Evolutionary conservation across 2,888 invertebrate genomes (phyloP).

Genomic region (Luffia ferchaultella): DNA sequence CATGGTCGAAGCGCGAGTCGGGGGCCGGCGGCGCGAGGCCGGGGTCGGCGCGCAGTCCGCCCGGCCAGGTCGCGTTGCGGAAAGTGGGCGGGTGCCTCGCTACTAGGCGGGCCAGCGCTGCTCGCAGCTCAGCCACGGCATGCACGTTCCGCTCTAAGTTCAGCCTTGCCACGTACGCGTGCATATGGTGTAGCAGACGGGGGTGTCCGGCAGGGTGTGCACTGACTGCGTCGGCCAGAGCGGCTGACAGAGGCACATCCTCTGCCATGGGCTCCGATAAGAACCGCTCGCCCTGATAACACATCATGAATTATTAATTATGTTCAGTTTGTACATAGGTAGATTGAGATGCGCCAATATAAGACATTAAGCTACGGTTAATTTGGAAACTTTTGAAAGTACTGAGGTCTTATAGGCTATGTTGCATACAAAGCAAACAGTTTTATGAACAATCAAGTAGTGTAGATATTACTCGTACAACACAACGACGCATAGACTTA

Average conservation of each 20-base stretch:
- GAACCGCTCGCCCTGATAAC: not conserved
- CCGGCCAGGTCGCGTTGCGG: slow-evolving; percentile 82
- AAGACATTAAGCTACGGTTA: too few relatives aligned
- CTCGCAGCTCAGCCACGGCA: not conserved
- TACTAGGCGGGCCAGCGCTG: slow-evolving; percentile 14
- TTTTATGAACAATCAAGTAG: too few relatives aligned
- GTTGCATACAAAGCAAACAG: too few relatives aligned
- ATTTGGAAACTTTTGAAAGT: too few relatives aligned
- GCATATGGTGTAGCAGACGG: not conserved
- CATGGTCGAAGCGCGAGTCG: slow-evolving; percentile 71
- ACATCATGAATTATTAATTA: not conserved
- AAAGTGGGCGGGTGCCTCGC: slow-evolving; percentile 25
- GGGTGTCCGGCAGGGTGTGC: not conserved
- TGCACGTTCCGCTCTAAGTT: not conserved
- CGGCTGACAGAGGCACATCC: not conserved
- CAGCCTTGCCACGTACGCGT: not conserved
- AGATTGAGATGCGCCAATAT: too few relatives aligned
- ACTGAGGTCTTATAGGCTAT: too few relatives aligned
- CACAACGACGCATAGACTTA: too few relatives aligned
- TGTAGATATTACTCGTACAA: too few relatives aligned
- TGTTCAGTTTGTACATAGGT: too few relatives aligned
- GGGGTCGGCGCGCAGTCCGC: slow-evolving; percentile 62
- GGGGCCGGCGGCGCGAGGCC: slow-evolving; percentile 50
- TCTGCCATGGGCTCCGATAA: not conserved
- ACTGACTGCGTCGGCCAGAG: not conserved